Base-by-base conservation (phyloP, 2,797 vertebrate species). In the Alcedo quadribrachys region DNA sequence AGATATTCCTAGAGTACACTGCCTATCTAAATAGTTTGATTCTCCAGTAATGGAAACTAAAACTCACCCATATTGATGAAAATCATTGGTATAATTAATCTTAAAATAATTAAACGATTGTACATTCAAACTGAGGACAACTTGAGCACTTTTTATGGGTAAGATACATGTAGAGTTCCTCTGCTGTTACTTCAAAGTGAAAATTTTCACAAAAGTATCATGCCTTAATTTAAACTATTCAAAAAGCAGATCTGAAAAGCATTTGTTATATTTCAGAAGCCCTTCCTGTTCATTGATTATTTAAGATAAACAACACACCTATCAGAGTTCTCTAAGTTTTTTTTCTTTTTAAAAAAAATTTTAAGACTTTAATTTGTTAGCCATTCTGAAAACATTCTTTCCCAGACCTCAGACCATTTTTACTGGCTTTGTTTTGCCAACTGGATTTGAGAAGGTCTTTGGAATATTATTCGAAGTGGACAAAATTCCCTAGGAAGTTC, bases 311-410 rank as follows among this genome's bases (percentile, higher is more conserved):
- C 42, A 66, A 67, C 92, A 81, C 51, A 73, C 79, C 85, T 85
- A 58, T 40, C 84, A 84, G 76, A 79, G 28, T n/a, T 35, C 9
- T 18, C n/a, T 55, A 75, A 25, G 15, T 58, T 73, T 81, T 78
- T 61, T 27, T 91, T 68, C n/a, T 25, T 53, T 15, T 16, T 61
- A 30, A 89, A 84, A 85, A 33, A 85, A 32, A 81, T 80, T 28
- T 15, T 51, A 65, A 94, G 92, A 58, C 37, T 92, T 94, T 53
- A n/a, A 76, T 92, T 86, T 58, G 40, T 61, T 84, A 86, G 32
- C 28, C 90, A 9, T 92, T 94, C 73, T 88, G 85, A 86, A 48
- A 87, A 62, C 80, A 28, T 57, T 24, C 69, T 94, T 96, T 93
- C 43, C 50, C 30, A 37, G 30, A 45, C 71, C 33, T 90, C 53